Evolutionary conservation across 2,113 vertebrate species (phyloP), one percentile per base, ranked within the genome.

Genomic region (Zingel zingel): DNA sequence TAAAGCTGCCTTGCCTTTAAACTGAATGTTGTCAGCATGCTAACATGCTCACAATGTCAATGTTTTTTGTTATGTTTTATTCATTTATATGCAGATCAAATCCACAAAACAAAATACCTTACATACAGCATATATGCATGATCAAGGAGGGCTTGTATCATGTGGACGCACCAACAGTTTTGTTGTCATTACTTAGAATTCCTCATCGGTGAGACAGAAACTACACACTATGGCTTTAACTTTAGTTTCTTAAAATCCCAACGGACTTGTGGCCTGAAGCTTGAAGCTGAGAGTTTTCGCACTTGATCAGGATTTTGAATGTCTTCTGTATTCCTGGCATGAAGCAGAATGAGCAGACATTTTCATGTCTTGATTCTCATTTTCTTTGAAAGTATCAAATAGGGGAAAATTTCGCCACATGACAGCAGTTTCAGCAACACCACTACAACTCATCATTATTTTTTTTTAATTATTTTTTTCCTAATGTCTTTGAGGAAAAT

Each of bases 261-360:
- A 88, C n/a, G n/a, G n/a, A n/a, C n/a, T n/a, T n/a, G n/a, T n/a
- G n/a, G n/a, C n/a, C n/a, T n/a, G n/a, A n/a, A n/a, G n/a, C n/a
- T n/a, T n/a, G n/a, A n/a, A 71, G 36, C 30, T 74, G 84, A 84
- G 70, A 72, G 51, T 77, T 83, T 77, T 82, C 54, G 0, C 77
- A 86, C 70, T 64, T 82, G 39, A 85, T 67, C 39, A 19, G 56
- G 57, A 58, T 64, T 74, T 84, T 23, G 76, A 85, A 61, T 62
- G 58, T 78, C 62, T 39, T 3, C 54, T 45, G n/a, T 74, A 15
- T 63, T 70, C 58, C 62, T 70, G 71, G 56, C 75, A 33, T 33
- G 27, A 74, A 69, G 12, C 39, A 45, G 23, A 53, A n/a, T 56
- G 25, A 25, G 25, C 25, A 25, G 25, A 25, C 25, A 25, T 25